Base-by-base conservation (phyloP, 2,113 vertebrate species). In the Gallinago paraguaiae region DNA sequence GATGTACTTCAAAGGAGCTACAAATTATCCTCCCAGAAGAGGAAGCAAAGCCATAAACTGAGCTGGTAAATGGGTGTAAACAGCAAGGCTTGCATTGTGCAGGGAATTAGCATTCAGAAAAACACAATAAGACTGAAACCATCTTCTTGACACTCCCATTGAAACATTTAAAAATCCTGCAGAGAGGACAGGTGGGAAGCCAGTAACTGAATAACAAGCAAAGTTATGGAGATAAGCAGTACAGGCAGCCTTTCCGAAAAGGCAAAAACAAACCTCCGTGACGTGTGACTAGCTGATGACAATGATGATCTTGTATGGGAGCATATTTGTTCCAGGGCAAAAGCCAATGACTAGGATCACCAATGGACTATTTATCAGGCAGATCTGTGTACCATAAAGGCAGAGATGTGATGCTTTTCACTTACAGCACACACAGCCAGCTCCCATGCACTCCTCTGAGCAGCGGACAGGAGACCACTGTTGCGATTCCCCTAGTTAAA, bases 121-220 rank as follows among this genome's bases (percentile, higher is more conserved):
- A 82, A 37, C 45, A 17, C 14, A 37, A 2, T 48, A 19, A 79
- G 60, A 53, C 37, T 1, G 1, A 65, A 72, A 80, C 6, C 1
- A 0, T 16, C 19, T 82, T 84, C 48, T 76, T 0, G 0, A 85
- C 35, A 17, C 14, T 85, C 12, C 19, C 13, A 25, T 0, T 41
- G 67, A 82, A 78, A 90, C 43, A 76, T 4, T 48, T 9, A 68
- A 35, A 95, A 72, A 19, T 37, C 39, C 50, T 28, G 7, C 31
- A 39, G 18, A 48, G 46, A 82, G 37, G 28, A 63, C 13, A 37
- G 17, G 1, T 35, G n/a, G 51, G 43, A 83, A 94, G 41, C 11
- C 75, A 82, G 7, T 12, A 50, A 53, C 15, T 30, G n/a, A 83
- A 33, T 37, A 53, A n/a, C 23, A n/a, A 45, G 11, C 22, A 53